Evolutionary conservation across 2,888 invertebrate species (phyloP), one percentile per base, ranked within the genome.

Genomic region (Quadroppia sp.): DNA sequence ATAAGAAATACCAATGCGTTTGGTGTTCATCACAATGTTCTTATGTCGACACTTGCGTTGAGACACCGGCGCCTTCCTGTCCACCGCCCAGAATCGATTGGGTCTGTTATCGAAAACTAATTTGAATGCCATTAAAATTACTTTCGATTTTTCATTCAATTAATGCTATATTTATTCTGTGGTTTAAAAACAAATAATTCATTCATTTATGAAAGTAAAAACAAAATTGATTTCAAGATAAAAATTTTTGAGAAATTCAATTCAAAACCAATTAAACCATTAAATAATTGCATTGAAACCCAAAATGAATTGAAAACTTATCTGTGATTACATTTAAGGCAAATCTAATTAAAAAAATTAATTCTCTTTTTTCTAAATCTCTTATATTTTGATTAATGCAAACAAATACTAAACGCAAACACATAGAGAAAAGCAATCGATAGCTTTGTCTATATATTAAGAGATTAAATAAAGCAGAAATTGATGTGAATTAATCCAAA

Each of bases 11-110:
- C 82, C 89, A 92, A 79, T 99, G 99, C 82, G 90, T 91, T 67
- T 99, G 97, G 98, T 98, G 98, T 85, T 89, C 90, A 7, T 91
- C 90, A 81, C 88, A 89, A 28, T 94, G 94, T 82, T 89, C 89
- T 36, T 92, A 90, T 80, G 88, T 89, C 79, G 90, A 92, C 81
- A 89, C 91, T 6, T 97, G 96, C 81, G 86, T 89, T 71, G 88
- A 89, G 79, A 88, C 88, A 71, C 88, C 90, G 25, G 89, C 89
- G 71, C 88, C 89, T 72, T 92, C 93, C 81, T 94, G 94, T 81
- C 94, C 94, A 0, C 89, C 90, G 80, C 94, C 94, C 40, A 86
- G 94, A 80, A 94, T 94, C 80, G 94, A 94, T 82, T 91, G 93
- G 89, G 87, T 87, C 82, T 82, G 83, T 81, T 30, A 17, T 59